Conservation (phyloP, 2,888 invertebrate species). For the Frankliniella fusca region DNA sequence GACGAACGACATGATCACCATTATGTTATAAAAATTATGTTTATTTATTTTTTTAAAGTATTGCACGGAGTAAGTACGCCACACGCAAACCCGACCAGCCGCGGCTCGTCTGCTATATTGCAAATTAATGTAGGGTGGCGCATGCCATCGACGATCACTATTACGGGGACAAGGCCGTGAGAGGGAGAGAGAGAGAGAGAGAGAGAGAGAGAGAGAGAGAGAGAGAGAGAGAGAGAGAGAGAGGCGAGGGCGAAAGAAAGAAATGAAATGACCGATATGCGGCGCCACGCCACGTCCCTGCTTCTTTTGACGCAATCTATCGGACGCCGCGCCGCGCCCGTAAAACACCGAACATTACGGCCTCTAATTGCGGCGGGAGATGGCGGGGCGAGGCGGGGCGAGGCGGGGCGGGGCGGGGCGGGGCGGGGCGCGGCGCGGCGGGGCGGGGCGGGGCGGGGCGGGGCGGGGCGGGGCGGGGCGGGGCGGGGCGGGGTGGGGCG, state of each 20-base stretch:
- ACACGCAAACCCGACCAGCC: too few relatives aligned
- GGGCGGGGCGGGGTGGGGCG: neutral
- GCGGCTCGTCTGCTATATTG: too few relatives aligned
- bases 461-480: neutral
- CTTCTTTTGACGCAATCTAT: too few relatives aligned
- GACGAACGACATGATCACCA: too few relatives aligned
- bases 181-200: neutral
- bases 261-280: neutral
- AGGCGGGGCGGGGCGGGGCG: neutral
- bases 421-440: neutral
- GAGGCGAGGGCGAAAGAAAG: neutral
- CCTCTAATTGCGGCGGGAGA: too few relatives aligned
- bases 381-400: neutral
- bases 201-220: conserved; percentile 10
- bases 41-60: too few relatives aligned
- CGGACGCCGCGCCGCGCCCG: neutral
- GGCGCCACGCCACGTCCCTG: neutral
- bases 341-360: too few relatives aligned
- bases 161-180: neutral
- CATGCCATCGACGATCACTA: too few relatives aligned
- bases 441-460: too few relatives aligned
- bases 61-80: too few relatives aligned
- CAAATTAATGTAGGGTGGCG: too few relatives aligned
- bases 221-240: conserved; percentile 2
- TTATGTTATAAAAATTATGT: too few relatives aligned